Evolutionary conservation across 2,888 invertebrate genomes (phyloP).

Genomic region (Melanchra persicariae): DNA sequence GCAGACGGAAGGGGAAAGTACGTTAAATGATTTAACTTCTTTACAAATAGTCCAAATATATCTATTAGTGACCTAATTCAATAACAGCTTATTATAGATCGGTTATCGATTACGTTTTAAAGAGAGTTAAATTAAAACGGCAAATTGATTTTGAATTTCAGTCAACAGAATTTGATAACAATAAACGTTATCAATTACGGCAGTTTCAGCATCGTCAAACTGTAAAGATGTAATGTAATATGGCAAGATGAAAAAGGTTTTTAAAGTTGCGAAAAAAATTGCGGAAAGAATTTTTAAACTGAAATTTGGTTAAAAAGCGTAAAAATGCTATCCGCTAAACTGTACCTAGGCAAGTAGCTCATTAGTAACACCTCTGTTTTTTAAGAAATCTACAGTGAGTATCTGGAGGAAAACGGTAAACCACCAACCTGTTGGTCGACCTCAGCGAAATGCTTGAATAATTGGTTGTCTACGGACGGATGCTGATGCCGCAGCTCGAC

Average conservation of each 20-base stretch:
- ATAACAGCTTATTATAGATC: constrained; percentile 58
- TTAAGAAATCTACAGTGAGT: constrained; percentile 72
- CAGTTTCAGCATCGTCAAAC: constrained; percentile 31
- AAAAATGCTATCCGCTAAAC: constrained; percentile 60
- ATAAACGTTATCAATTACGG: constrained; percentile 51
- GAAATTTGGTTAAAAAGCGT: constrained; percentile 56
- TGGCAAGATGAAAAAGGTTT: constrained; percentile 29
- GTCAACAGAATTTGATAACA: constrained; percentile 55
- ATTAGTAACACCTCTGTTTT: constrained; percentile 75
- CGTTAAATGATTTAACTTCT: constrained; percentile 65
- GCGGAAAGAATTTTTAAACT: constrained; percentile 54
- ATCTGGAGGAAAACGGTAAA: constrained; percentile 80
- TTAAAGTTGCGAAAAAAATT: constrained; percentile 38
- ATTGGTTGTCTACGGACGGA: constrained; percentile 86
- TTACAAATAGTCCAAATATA: constrained; percentile 63
- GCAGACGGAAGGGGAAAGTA: constrained; percentile 68
- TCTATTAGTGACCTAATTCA: constrained; percentile 61
- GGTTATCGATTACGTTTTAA: constrained; percentile 61
- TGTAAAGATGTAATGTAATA: constrained; percentile 28
- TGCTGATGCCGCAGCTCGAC: constrained; percentile 70
- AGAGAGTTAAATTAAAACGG: constrained; percentile 51
- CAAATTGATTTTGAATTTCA: constrained; percentile 58
- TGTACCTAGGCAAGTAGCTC: constrained; percentile 65
- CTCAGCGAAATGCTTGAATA: constrained; percentile 85
- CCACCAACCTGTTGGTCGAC: constrained; percentile 83